A percentile compares a stretch with the other conserved stretches of the same genome.
Evolutionary conservation across 2,113 vertebrate species (phyloP).

Genomic region (Hydrochoerus hydrochaeris): DNA sequence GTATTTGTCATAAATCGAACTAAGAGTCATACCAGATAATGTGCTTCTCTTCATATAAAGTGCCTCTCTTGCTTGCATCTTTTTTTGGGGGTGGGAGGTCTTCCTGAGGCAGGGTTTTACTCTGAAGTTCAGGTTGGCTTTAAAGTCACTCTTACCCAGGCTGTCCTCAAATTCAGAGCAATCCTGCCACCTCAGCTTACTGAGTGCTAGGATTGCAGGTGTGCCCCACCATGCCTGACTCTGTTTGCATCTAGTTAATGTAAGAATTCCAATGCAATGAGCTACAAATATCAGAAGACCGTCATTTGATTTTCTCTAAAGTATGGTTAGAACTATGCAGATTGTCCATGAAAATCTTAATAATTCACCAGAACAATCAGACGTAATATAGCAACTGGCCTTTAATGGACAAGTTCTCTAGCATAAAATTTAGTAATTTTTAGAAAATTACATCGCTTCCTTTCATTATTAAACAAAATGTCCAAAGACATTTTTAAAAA

Average conservation of each 20-base stretch:
- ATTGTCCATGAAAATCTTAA: neutral
- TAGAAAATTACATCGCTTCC: neutral
- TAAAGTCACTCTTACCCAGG: neutral
- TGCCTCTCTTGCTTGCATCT: neutral
- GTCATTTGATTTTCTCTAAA: neutral
- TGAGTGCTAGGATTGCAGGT: neutral
- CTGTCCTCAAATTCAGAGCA: neutral
- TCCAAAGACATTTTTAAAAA: neutral
- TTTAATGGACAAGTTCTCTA: neutral
- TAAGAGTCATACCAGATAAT: neutral
- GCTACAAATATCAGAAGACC: neutral
- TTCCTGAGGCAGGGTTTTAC: neutral
- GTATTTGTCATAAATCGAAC: neutral
- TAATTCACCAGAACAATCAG: neutral
- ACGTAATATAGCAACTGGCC: neutral
- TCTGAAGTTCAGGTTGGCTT: neutral
- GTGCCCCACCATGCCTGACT: neutral
- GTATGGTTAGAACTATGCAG: neutral
- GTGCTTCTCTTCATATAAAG: neutral
- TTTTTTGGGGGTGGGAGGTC: neutral
- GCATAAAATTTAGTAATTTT: neutral
- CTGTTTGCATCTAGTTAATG: neutral
- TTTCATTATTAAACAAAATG: slow-evolving; percentile 2
- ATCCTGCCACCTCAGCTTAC: neutral
- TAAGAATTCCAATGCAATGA: neutral